Evolutionary conservation across 2,888 invertebrate genomes (phyloP), one percentile per base, ranked within the genome.

Genomic region (Antheraea yamamai): DNA sequence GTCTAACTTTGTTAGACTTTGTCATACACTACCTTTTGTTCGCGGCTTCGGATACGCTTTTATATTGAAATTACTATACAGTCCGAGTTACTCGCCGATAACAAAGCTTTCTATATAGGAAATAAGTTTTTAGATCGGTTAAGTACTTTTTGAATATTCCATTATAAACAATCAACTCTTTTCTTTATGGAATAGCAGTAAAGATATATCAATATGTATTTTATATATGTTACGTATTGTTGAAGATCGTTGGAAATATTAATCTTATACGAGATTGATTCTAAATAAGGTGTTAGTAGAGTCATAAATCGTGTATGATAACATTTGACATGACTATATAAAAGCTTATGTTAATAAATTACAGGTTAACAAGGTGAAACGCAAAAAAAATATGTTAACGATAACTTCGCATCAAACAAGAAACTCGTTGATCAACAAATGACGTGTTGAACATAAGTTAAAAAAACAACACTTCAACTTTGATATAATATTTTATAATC

Each of bases 381-480:
- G 14, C n/a, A n/a, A 70, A 70, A 70, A 70, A 70, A 70, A 39
- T 39, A 35, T 70, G 39, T 39, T 39, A 70, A 70, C 12, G 70
- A 70, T 70, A 39, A 70, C 70, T 70, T 70, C 20, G 12, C 39
- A n/a, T 35, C 70, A 70, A 70, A 39, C 70, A 35, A 70, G 70
- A 70, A 70, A 70, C 70, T 18, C 20, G 70, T 70, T 39, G 35
- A 70, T 70, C 70, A 70, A 39, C 10, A 70, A 70, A 70, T 70
- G 70, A 70, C 39, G 64, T 70, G 70, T 70, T 35, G 18, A 70
- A 39, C n/a, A 39, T 70, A 70, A 35, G n/a, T 39, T 39, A 39
- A 39, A 70, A 39, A 68, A 35, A 39, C 39, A 39, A 35, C 68
- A 68, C 35, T 68, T 35, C 70, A 70, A 12, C 70, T 39, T 70